Base-by-base conservation (phyloP, 2,888 invertebrate genomes). In the Gastrophysa polygoni region DNA sequence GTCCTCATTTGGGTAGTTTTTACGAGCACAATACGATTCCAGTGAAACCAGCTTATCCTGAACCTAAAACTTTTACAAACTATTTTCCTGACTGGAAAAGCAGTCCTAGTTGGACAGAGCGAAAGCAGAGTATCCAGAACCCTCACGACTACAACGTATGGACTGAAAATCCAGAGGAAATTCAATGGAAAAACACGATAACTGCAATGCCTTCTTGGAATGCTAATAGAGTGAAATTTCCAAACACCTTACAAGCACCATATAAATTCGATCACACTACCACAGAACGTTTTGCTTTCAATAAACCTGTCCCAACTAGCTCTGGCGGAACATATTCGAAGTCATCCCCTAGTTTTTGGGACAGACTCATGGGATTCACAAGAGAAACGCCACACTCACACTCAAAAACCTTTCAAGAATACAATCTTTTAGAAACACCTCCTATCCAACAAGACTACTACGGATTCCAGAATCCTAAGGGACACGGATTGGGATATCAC, bases 1-100 rank as follows among this genome's bases (percentile, higher is more conserved):
- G 86, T 72, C 84, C 82, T 8, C 84, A 83, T 69, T 66, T 86
- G 28, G 84, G 83, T 14, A 80, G 78, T 34, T 84, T 82, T 17
- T 82, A 82, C 66, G 86, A 85, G 68, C 79, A 76, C 60, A 83
- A 82, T 46, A 77, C 75, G 46, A 80, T 82, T 63, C 82, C 83
- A 11, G 79, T 79, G 2, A 60, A 44, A 51, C 57, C 62, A 57
- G 67, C 61, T 16, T 32, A 54, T 8, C 47, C 59, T 7, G 61
- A 63, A 34, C 52, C 63, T 32, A 68, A 63, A 52, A 61, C 47
- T 6, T 49, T 44, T 51, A 34, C 56, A 48, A 32, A 16, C 10
- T 20, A 29, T n/a, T 43, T 24, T 43, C 43, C 43, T 2, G 14
- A 38, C n/a, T n/a, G n/a, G n/a, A n/a, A n/a, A n/a, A 57, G 20